Evolutionary conservation across 2,113 vertebrate species (phyloP).

Genomic region (Mellivora capensis): DNA sequence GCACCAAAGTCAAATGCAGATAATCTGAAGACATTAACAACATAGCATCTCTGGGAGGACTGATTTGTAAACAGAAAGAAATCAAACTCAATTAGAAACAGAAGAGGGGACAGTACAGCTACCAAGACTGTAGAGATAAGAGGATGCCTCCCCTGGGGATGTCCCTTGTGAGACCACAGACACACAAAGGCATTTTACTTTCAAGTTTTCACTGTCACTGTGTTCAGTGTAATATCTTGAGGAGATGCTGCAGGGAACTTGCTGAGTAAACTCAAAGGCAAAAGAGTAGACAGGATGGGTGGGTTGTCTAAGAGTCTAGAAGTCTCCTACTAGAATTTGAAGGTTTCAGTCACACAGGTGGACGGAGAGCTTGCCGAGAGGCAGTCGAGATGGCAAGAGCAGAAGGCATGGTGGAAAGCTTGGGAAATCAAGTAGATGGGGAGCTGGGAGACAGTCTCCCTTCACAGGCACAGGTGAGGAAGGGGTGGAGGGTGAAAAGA

Average conservation of each 20-base stretch:
- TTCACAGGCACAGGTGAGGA: neutral
- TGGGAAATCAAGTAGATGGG: neutral
- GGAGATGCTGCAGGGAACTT: neutral
- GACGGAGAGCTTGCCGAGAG: neutral
- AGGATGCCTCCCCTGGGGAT: neutral
- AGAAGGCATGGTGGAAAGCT: neutral
- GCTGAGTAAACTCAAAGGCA: neutral
- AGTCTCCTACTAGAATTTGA: neutral
- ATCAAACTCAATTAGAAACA: neutral
- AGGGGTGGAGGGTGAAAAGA: neutral
- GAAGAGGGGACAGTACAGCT: neutral
- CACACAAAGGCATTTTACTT: neutral
- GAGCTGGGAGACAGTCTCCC: neutral
- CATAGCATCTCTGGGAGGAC: neutral
- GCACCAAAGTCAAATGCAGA: neutral
- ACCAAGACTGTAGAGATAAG: neutral
- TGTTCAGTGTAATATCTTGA: neutral
- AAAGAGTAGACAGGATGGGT: neutral
- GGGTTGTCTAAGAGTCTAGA: neutral
- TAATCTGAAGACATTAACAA: neutral
- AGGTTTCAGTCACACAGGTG: neutral
- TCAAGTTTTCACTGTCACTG: neutral
- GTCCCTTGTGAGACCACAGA: neutral
- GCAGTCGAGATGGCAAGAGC: rapidly evolving
- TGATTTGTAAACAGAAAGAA: neutral